These are phyloP conservation scores for Mylabris phalerata DNA, from an alignment of 1,140 invertebrate species.

Conservation along the genomic window DNA sequence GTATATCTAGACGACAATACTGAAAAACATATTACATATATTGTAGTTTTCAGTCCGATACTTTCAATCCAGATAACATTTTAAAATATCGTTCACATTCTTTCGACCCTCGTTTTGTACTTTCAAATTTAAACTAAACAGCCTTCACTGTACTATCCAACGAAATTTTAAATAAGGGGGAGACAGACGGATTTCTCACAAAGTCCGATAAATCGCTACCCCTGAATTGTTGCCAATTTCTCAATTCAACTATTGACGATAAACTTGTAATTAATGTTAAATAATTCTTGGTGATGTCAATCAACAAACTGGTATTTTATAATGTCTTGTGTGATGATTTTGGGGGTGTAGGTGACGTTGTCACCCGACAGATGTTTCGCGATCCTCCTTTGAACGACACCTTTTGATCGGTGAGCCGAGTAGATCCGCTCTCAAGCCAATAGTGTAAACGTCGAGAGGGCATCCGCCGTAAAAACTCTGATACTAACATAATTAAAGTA, in stretches of 20 bases:
- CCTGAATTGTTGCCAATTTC: no score
- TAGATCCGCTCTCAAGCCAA: constrained; percentile 23
- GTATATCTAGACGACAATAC: constrained; percentile 17
- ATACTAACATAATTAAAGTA: constrained; percentile 50
- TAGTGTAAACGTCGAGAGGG: constrained; percentile 29
- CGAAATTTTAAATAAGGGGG: no score
- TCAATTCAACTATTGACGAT: no score
- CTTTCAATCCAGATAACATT: constrained; percentile 25
- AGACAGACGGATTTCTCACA: no score
- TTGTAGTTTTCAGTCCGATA: constrained; percentile 4
- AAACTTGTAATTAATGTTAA: no score
- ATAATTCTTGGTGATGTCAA: no score
- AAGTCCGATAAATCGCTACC: no score
- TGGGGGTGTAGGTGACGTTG: not conserved
- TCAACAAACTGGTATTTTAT: no score
- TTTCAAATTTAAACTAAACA: no score
- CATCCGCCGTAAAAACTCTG: constrained; percentile 42
- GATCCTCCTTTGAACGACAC: constrained; percentile 28
- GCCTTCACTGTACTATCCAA: no score
- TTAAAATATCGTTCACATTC: constrained; percentile 28
- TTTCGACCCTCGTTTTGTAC: not conserved
- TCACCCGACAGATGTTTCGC: constrained; percentile 2
- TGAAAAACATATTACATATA: not conserved
- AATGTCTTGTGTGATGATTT: not conserved
- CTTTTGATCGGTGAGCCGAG: constrained; percentile 39